Evolutionary conservation across 1,140 invertebrate genomes (phyloP), one percentile per base, ranked within the genome.

Genomic region (Elymnias hypermnestra): DNA sequence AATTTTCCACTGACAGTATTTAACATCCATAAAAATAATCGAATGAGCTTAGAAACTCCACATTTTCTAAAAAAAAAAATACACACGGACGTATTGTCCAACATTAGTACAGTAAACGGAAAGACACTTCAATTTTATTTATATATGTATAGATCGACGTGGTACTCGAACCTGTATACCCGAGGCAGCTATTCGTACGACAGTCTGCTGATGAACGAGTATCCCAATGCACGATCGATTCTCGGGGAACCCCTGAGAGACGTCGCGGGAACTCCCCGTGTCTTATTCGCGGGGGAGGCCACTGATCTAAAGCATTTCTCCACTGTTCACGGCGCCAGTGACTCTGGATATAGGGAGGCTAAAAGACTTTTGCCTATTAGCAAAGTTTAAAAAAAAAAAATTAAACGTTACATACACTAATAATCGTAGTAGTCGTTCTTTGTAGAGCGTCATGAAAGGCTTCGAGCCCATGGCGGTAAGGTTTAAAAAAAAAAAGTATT

Each of bases 321-420:
- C 1, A 91, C 89, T n/a, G 90, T 90, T 2, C 90, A 91, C 63
- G 90, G 90, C 3, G 90, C 90, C 0, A 75, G 88, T 13, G 85
- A 90, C 36, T 84, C 83, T 2, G 89, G 90, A 0, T 72, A 72
- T 42, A 73, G 88, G 49, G 90, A 91, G 55, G 89, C 89, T 0
- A 73, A 79, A 29, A 54, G 81, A 48, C 10, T 79, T 7, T 31
- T 72, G 25, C 47, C 31, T 1, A 28, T 4, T 21, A 64, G 53
- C 44, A 64, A 62, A 39, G 31, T 60, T 15, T 61, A 48, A 22
- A 21, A 15, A n/a, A n/a, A n/a, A n/a, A n/a, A n/a, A n/a, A n/a
- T n/a, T n/a, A n/a, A n/a, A n/a, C n/a, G n/a, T n/a, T n/a, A n/a
- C n/a, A n/a, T n/a, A n/a, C n/a, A n/a, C n/a, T n/a, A n/a, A n/a